Base-by-base conservation (phyloP, 2,888 invertebrate genomes). In the Platyscelio sp. region DNA sequence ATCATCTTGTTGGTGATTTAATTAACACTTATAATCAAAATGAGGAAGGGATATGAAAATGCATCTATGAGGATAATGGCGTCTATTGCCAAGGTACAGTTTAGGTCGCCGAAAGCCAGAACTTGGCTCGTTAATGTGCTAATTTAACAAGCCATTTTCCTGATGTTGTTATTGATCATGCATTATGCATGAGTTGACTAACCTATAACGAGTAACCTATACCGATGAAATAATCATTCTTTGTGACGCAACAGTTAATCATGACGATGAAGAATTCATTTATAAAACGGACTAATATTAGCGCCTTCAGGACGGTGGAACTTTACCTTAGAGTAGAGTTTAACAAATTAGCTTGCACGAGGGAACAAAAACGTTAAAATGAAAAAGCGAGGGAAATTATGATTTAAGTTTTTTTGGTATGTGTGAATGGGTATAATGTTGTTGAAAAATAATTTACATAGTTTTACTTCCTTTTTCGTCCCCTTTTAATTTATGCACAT, bases 111-210 rank as follows among this genome's bases (percentile, higher is more conserved):
- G 24, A 70, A 6, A 27, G 61, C 40, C 20, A 40, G 40, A 27
- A 54, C 71, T 46, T 26, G 29, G 13, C 79, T 71, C 79, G 80
- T 72, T 79, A 72, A 83, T 78, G 78, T 74, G 83, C 72, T 83
- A 78, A 78, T 83, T 78, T 70, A 74, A 70, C 78, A 56, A 56
- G 84, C 71, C 58, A 79, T 81, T 78, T 84, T 85, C 74, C 61
- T 20, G 38, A 56, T 38, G 72, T 56, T 67, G 68, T 85, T 85
- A 81, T 75, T 75, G 81, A 74, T 80, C 77, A 81, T 85, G 74
- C 65, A 81, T 85, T 67, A 85, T 81, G 71, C 77, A 81, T 78
- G 75, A 67, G 79, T 82, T 56, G 80, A 74, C 76, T 84, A 80
- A 84, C 84, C 84, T 77, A 70, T 79, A 85, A 78, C 81, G 81